phyloP scores from a whole-genome alignment of 2,888 invertebrate species.

The Dynastes maya region DNA sequence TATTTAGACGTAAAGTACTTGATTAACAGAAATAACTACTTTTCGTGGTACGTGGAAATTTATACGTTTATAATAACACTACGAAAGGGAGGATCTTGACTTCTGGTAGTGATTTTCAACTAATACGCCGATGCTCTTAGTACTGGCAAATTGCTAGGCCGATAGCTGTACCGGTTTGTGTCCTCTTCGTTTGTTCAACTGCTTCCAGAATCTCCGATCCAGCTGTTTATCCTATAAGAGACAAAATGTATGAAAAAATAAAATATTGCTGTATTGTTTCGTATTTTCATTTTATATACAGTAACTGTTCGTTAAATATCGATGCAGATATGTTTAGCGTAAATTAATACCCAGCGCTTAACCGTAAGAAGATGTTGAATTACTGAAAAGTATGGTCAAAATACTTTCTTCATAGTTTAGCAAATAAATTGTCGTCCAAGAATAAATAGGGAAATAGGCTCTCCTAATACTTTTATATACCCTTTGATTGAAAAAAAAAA shows the following conservation, averaged over 20 bases:
- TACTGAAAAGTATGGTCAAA: no score
- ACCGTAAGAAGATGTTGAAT: no score
- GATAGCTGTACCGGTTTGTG: slow-evolving; percentile 55
- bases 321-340: no score
- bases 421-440: no score
- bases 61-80: slow-evolving; percentile 26
- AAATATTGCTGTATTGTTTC: no score
- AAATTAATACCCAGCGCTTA: no score
- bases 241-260: slow-evolving; percentile 60
- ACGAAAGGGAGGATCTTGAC: slow-evolving; percentile 8
- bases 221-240: slow-evolving; percentile 79
- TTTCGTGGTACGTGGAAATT: not conserved
- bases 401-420: no score
- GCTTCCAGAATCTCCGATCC: slow-evolving; percentile 87
- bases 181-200: slow-evolving; percentile 80
- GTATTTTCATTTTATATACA: no score
- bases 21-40: slow-evolving; percentile 38
- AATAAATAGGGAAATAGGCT: no score
- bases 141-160: slow-evolving; percentile 50
- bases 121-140: not conserved
- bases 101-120: slow-evolving; percentile 10
- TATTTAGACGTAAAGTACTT: slow-evolving; percentile 19
- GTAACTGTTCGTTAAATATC: no score
- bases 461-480: no score
- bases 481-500: no score